These are phyloP conservation scores for Coregonus suidteri DNA, from an alignment of 2,797 vertebrate genomes.

Conservation along the genomic window DNA sequence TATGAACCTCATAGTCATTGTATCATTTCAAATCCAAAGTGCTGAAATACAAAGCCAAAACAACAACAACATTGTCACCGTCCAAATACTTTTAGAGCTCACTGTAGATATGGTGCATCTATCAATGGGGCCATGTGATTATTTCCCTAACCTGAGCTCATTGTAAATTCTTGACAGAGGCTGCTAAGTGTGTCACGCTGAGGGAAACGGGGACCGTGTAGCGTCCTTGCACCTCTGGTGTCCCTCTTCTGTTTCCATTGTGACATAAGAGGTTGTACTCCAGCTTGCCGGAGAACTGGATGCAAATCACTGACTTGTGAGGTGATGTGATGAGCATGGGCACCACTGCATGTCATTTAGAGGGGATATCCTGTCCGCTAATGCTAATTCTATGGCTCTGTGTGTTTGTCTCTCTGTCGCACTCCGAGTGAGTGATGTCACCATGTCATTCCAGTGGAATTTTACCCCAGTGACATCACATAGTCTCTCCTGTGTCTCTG, in stretches of 20 bases:
- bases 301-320: neutral
- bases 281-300: neutral
- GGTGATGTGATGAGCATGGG: neutral
- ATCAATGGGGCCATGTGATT: neutral
- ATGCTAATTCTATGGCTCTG: neutral
- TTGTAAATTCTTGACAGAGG: neutral
- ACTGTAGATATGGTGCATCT: neutral
- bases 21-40: too few relatives aligned
- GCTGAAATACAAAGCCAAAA: too few relatives aligned
- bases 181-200: neutral
- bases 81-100: too few relatives aligned
- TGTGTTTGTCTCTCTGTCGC: neutral
- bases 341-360: neutral
- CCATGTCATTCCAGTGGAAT: neutral
- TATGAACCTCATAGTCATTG: too few relatives aligned
- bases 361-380: neutral
- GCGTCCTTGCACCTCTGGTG: slow-evolving; percentile 14
- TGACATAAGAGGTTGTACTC: slow-evolving; percentile 18
- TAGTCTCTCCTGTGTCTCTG: too few relatives aligned
- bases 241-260: slow-evolving; percentile 2
- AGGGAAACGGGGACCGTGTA: neutral
- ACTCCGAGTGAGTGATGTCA: neutral
- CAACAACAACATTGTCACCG: too few relatives aligned
- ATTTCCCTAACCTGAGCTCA: neutral
- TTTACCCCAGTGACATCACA: neutral